Evolutionary conservation across 2,888 invertebrate species (phyloP), one percentile per base, ranked within the genome.

Genomic region (Esperia sulphurella): DNA sequence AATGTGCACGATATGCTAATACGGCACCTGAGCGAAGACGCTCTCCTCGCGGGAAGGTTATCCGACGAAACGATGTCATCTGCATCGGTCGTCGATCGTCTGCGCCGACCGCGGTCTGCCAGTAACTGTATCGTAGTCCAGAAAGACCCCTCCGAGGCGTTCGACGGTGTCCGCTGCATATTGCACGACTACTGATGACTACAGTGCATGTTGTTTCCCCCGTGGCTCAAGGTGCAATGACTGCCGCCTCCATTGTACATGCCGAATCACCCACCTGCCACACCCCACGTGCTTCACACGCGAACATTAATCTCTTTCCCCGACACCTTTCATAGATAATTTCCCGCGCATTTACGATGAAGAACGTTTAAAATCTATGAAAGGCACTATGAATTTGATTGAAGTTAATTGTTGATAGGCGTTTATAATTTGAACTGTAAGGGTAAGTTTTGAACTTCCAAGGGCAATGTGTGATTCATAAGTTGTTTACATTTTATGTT

Each of bases 111-210:
- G 8, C 87, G 82, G 31, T 85, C 91, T 12, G 92, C 91, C 13
- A 93, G 81, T 35, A 92, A 80, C 52, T 92, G 92, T 52, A 93
- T 90, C n/a, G 92, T 92, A 43, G 91, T 91, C 92, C 93, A 92
- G 68, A 93, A 92, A 38, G 84, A 79, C 43, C 90, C 85, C 50
- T 87, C 90, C 8, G 88, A 84, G 33, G 90, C 72, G 61, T 73
- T 83, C 43, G 90, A 89, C 45, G 81, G 71, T 37, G 76, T 67
- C 43, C 87, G 79, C 62, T 86, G 80, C 89, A 89, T 88, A 53
- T 50, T 65, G 52, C 42, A 29, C 30, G 21, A 31, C 38, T 55
- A 65, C 53, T 54, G 55, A 69, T 57, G 53, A 69, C 12, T 7
- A 41, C 40, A 3, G 60, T 79, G 85, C 80, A 83, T 71, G 81